These are phyloP conservation scores for Lochmaea crataegi DNA, from an alignment of 2,888 invertebrate genomes.

Conservation along the genomic window DNA sequence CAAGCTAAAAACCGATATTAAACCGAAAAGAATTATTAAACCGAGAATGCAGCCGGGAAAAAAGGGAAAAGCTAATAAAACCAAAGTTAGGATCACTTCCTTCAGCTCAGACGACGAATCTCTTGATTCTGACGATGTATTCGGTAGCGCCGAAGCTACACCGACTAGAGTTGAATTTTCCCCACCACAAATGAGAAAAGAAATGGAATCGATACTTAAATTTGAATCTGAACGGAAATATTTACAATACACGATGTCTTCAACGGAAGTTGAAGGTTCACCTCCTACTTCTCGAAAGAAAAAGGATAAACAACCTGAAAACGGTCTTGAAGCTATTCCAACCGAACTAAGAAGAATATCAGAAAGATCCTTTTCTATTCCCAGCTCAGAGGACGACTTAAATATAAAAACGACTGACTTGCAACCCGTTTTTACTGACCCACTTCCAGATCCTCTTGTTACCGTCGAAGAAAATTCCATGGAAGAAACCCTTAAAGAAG, in stretches of 20 bases:
- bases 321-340: constrained; percentile 73
- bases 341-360: constrained; percentile 78
- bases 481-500: constrained; percentile 59
- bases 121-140: constrained; percentile 81
- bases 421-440: constrained; percentile 62
- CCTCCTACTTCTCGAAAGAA: constrained; percentile 79
- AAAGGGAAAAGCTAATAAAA: constrained; percentile 71
- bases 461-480: constrained; percentile 59
- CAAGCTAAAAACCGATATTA: constrained; percentile 71
- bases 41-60: constrained; percentile 72
- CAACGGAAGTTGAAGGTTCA: constrained; percentile 82
- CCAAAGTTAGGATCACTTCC: constrained; percentile 79
- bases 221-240: constrained; percentile 78
- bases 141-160: constrained; percentile 80
- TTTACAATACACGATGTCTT: constrained; percentile 73
- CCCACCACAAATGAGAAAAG: constrained; percentile 80
- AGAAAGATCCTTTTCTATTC: constrained; percentile 80
- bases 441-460: constrained; percentile 54
- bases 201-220: constrained; percentile 79
- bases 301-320: constrained; percentile 71
- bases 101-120: constrained; percentile 83
- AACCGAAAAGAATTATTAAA: constrained; percentile 73
- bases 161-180: constrained; percentile 79
- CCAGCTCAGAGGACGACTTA: constrained; percentile 80
- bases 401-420: constrained; percentile 70